Conservation (phyloP, 2,797 vertebrate genomes). For the Nasua narica region DNA sequence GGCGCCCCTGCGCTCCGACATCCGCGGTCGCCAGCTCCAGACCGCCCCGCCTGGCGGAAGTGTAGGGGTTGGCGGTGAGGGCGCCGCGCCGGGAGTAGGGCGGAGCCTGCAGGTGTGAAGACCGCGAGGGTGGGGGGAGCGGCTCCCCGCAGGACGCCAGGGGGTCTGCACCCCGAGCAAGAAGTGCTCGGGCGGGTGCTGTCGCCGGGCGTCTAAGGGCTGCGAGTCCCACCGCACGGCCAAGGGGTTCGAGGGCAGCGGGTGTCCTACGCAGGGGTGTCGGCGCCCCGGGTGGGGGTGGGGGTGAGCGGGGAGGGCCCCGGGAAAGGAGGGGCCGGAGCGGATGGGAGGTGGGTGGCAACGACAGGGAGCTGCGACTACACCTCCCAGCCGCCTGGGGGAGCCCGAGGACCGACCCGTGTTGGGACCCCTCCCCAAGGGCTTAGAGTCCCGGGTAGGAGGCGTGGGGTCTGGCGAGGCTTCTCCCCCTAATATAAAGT, state of each 20-base stretch:
- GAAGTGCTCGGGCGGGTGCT: accelerated
- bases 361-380: not conserved
- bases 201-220: accelerated
- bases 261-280: not conserved
- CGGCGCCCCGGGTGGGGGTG: accelerated
- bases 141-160: not conserved
- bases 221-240: not conserved
- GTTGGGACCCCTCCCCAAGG: not conserved
- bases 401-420: not conserved
- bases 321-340: accelerated
- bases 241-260: accelerated
- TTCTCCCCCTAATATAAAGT: not conserved
- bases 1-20: accelerated
- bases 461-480: accelerated
- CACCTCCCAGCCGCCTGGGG: not conserved
- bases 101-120: not conserved
- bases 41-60: not conserved
- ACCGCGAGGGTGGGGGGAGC: accelerated
- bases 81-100: not conserved
- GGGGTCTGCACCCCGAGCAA: not conserved
- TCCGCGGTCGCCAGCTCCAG: not conserved
- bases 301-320: accelerated
- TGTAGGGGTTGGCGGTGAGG: not conserved
- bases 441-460: not conserved
- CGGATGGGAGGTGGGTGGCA: accelerated